phyloP scores from a whole-genome alignment of 2,113 vertebrate genomes.

The Nibea albiflora region DNA sequence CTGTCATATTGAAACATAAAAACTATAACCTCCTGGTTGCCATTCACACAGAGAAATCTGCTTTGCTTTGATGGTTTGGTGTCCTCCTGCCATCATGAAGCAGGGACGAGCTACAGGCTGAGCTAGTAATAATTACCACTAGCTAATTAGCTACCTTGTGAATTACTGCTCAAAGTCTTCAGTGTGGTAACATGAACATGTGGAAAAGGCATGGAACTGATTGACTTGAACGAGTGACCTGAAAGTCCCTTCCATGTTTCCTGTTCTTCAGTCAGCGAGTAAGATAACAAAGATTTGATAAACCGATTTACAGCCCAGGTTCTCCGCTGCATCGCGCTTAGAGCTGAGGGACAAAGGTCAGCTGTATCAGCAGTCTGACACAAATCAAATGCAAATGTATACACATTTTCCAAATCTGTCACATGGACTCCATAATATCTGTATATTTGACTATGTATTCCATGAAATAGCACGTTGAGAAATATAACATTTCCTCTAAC shows the following conservation, averaged over 20 bases:
- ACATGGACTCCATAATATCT: background rate
- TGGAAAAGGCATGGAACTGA: background rate
- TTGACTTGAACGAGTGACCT: background rate
- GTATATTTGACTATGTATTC: background rate
- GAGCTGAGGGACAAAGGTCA: background rate
- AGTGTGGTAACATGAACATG: no score
- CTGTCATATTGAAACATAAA: background rate
- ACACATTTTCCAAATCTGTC: background rate
- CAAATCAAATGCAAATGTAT: background rate
- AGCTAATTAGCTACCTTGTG: background rate
- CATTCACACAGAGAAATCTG: background rate
- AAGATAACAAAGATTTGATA: slow-evolving; percentile 9
- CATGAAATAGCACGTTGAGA: background rate
- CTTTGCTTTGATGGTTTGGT: background rate
- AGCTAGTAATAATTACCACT: background rate
- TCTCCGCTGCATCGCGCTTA: background rate
- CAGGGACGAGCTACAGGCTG: background rate
- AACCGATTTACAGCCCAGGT: background rate
- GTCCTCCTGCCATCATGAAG: background rate
- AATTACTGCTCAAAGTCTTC: background rate
- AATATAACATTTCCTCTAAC: background rate
- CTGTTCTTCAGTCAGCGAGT: background rate
- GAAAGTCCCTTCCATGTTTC: background rate
- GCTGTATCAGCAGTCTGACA: background rate
- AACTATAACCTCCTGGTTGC: background rate